Evolutionary conservation across 2,113 vertebrate species (phyloP), one percentile per base, ranked within the genome.

Genomic region (Vidua chalybeata): DNA sequence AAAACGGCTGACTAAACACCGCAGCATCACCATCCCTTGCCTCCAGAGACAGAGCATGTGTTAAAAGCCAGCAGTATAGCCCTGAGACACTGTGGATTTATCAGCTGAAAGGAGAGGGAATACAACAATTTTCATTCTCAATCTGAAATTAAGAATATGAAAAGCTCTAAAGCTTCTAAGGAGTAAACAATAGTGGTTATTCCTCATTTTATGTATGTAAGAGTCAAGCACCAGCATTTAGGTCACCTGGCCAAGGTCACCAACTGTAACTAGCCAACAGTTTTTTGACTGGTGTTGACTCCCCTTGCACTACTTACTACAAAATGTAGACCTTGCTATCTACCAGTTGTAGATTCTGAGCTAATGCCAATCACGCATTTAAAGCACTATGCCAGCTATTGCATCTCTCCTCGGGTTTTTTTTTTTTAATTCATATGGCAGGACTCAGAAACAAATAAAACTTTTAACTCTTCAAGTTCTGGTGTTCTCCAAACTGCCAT

Each of bases 1-100:
- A n/a, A 39, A 64, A 88, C 35, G 18, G 9, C 7, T 54, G 43
- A 33, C 46, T 54, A 69, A 82, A 67, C 4, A 15, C 30, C 24
- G 7, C 0, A 0, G 28, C 22, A 71, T 24, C 52, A 26, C 26
- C 37, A 56, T 13, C 15, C 8, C 67, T 30, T 37, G 28, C 49
- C 45, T 46, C 35, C 1, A 6, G 54, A 66, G 39, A 51, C 4
- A 23, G 12, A 75, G 30, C 10, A 35, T 0, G 0, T 4, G 5
- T 35, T 24, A 58, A 43, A 66, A 84, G 48, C 35, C 31, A 45
- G 22, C 31, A 75, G 8, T 15, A 84, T 84, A 82, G 45, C 22
- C 31, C 28, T 16, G n/a, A 2, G 1, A 21, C 14, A 10, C 23
- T 49, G 39, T 27, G n/a, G 51, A 59, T 22, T 6, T 15, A 63